A percentile compares a stretch with the other conserved stretches of the same genome.
phyloP scores from a whole-genome alignment of 92 coral and sea anemone genomes.

The Micromussa lordhowensis region DNA sequence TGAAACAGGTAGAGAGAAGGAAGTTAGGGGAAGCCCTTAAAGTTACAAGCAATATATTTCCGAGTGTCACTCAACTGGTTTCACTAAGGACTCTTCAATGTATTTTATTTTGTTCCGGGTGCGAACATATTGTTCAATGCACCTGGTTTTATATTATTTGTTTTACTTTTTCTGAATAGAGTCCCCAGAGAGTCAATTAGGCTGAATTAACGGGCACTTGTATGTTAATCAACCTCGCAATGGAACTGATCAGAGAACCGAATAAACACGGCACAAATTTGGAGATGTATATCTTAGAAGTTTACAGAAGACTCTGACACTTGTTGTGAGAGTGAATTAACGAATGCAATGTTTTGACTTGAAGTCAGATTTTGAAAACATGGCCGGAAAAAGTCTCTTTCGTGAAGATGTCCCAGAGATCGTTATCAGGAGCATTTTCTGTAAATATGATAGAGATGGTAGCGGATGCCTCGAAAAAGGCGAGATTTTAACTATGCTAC shows the following conservation, averaged over 20 bases:
- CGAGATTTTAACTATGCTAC: conserved; percentile 63
- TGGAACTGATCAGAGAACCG: not conserved
- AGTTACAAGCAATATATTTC: not conserved
- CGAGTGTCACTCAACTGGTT: not conserved
- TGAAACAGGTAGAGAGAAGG: not conserved
- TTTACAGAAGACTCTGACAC: not conserved
- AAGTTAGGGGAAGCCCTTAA: not conserved
- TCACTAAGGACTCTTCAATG: not conserved
- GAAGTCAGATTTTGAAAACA: not conserved
- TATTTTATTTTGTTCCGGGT: not conserved
- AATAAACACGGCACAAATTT: not conserved
- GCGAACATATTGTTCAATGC: not conserved
- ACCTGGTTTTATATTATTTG: not conserved
- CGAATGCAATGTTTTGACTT: not conserved
- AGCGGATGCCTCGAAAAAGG: conserved; percentile 64
- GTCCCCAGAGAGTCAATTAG: conserved; percentile 37
- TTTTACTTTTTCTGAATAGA: conserved; percentile 12
- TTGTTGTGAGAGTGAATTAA: not conserved
- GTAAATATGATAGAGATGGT: conserved; percentile 70
- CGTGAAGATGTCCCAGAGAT: conserved; percentile 72
- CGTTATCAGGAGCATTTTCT: conserved; percentile 76
- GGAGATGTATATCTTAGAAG: not conserved
- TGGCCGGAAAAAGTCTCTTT: conserved; percentile 71
- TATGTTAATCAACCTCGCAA: conserved; percentile 15
- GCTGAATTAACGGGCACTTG: conserved; percentile 21